phyloP scores from a whole-genome alignment of 1,140 invertebrate species.

The Octopus sinensis region DNA sequence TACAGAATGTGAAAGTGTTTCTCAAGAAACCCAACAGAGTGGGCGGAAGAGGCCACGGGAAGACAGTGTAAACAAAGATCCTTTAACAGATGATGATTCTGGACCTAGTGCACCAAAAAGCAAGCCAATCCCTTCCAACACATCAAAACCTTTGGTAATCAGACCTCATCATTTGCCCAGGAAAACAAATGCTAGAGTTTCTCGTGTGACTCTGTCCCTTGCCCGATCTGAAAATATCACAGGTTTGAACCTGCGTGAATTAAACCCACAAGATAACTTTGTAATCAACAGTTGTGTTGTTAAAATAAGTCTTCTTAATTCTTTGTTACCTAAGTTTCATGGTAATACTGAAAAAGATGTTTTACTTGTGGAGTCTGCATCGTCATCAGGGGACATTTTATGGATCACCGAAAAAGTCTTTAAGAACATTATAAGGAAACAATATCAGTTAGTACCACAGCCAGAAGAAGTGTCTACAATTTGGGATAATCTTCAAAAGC shows the following conservation, averaged over 20 bases:
- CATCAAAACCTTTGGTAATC: background rate
- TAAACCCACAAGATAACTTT: slow-evolving; percentile 33
- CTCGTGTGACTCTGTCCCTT: slow-evolving; percentile 22
- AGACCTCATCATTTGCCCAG: background rate
- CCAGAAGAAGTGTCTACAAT: background rate
- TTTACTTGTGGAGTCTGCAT: background rate
- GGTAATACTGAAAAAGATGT: background rate
- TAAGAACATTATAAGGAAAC: background rate
- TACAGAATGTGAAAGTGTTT: background rate
- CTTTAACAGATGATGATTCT: background rate
- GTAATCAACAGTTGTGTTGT: slow-evolving; percentile 25
- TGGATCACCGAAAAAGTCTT: background rate
- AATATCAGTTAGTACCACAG: background rate
- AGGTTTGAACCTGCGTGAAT: slow-evolving; percentile 23
- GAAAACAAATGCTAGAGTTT: background rate
- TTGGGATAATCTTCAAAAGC: background rate
- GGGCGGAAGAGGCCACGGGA: background rate
- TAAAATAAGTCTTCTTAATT: slow-evolving; percentile 19
- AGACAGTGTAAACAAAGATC: background rate
- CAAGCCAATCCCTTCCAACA: background rate
- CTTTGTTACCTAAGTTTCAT: background rate
- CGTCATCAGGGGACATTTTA: background rate
- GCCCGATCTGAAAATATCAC: slow-evolving; percentile 19
- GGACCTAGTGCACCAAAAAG: background rate
- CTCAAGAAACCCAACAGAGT: background rate